Base-by-base conservation (phyloP, 2,113 vertebrate genomes). In the Equus quagga region DNA sequence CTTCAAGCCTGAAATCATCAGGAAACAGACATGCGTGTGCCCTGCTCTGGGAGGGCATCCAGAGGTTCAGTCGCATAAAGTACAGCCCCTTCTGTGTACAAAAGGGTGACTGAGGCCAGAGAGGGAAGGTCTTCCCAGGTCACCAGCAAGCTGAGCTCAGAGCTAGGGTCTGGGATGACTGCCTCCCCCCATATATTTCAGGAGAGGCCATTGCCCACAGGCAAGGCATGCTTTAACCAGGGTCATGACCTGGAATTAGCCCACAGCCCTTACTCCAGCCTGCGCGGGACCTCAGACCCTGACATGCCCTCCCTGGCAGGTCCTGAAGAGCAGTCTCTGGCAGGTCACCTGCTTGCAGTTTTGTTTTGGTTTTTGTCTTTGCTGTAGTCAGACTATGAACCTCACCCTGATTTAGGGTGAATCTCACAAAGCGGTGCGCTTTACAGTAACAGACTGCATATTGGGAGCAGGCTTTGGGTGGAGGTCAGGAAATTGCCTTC, bases 181-280 rank as follows among this genome's bases (percentile, higher is more conserved):
- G 3, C 18, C 19, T 46, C 64, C 75, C 36, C 36, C 58, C 70
- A 9, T 7, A 44, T 65, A 41, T 76, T 92, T 95, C 69, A 87
- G 60, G 31, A 54, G 44, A 79, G 60, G 64, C 54, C 65, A 79
- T 3, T 90, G 80, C 33, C 85, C 90, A 73, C 54, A 95, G 76
- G 80, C 49, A 72, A 94, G 80, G 51, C 56, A 67, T 51, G 64
- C 69, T 97, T 92, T 83, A 94, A 94, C 73, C 78, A 90, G 70
- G 95, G 91, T 97, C 94, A 36, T 69, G 95, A 96, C 97, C 96
- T 93, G 97, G 95, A 97, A 97, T 97, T 73, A 97, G 89, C 70
- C 69, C 58, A 23, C 28, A 62, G 89, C 65, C 88, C 89, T 89
- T 26, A 65, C 2, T 78, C 73, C 54, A 84, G 62, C 54, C 82